phyloP scores from a whole-genome alignment of 2,797 vertebrate species.

The Channa striata region DNA sequence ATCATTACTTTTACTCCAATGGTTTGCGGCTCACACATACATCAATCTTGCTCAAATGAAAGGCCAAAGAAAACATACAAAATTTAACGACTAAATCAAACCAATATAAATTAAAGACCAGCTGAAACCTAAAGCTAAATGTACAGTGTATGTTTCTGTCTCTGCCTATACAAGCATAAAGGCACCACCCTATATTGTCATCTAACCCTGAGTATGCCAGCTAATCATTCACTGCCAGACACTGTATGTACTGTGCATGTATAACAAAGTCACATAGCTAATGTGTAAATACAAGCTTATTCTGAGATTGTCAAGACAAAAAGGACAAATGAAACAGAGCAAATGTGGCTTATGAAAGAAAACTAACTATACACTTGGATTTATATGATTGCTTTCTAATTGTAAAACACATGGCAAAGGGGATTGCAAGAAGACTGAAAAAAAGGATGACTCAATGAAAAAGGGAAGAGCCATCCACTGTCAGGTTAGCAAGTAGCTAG shows the following conservation, averaged over 20 bases:
- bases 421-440: neutral
- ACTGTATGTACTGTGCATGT: slow-evolving; percentile 1
- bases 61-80: slow-evolving; percentile 3
- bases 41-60: slow-evolving; percentile 8
- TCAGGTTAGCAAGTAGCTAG: slow-evolving; percentile 42
- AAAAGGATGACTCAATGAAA: neutral
- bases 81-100: slow-evolving; percentile 15
- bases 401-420: neutral
- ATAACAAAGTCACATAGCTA: slow-evolving; percentile 10
- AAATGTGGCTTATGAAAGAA: neutral
- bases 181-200: slow-evolving; percentile 21
- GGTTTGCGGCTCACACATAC: slow-evolving; percentile 6
- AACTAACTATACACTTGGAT: slow-evolving; percentile 7
- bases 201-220: neutral
- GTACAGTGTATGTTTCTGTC: slow-evolving; percentile 18
- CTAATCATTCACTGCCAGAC: slow-evolving; percentile 24
- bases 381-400: neutral
- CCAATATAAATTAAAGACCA: slow-evolving; percentile 14
- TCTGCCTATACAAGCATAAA: slow-evolving; percentile 23
- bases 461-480: slow-evolving; percentile 33
- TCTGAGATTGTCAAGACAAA: neutral
- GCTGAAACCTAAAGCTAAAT: slow-evolving; percentile 12
- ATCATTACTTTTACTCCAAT: neutral
- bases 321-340: neutral
- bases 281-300: too few species aligned